Evolutionary conservation across 2,797 vertebrate genomes (phyloP).

Genomic region (Labeo calbasu): DNA sequence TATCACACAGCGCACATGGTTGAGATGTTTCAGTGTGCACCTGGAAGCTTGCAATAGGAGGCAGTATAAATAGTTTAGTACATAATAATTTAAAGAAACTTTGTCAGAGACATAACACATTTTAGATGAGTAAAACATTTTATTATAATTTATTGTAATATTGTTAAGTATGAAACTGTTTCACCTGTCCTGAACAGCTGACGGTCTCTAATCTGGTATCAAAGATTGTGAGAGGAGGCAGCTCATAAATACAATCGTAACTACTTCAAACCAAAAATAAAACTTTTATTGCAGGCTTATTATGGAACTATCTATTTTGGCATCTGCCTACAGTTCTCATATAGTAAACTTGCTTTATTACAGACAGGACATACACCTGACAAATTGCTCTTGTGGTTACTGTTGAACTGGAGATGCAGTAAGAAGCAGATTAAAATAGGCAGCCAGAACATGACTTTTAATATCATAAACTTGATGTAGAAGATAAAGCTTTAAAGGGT

Average conservation of each 20-base stretch:
- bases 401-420: background rate
- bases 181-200: background rate
- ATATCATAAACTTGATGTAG: background rate
- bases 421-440: background rate
- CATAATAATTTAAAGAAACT: background rate
- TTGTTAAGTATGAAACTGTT: background rate
- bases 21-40: constrained; percentile 68
- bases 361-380: background rate
- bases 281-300: constrained; percentile 21
- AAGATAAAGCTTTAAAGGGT: background rate
- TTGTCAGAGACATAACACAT: background rate
- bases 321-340: constrained; percentile 4
- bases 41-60: constrained; percentile 53
- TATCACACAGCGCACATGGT: constrained; percentile 62
- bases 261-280: constrained; percentile 15
- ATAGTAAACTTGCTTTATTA: constrained; percentile 27
- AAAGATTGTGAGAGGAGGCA: background rate
- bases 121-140: background rate
- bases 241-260: constrained; percentile 28
- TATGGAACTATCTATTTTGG: background rate
- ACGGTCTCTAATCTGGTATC: background rate
- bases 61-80: background rate
- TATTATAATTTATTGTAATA: background rate
- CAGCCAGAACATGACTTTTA: background rate
- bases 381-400: background rate